These are phyloP conservation scores for Euphydryas editha DNA, from an alignment of 2,888 invertebrate genomes.

Conservation along the genomic window DNA sequence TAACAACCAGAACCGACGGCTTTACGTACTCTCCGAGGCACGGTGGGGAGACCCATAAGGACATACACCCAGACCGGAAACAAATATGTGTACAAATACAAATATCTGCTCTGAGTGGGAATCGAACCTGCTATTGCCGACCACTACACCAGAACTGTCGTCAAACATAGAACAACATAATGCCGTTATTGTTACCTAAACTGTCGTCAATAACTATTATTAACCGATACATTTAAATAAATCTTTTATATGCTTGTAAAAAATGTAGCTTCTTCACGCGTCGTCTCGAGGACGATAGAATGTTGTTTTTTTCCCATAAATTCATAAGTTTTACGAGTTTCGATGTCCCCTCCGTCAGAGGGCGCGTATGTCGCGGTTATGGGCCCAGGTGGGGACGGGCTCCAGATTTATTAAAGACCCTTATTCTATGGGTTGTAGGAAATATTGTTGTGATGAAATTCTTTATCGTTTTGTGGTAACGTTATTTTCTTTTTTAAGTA, in stretches of 20 bases:
- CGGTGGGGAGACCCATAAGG: too few species aligned
- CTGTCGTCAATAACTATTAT: conserved; percentile 21
- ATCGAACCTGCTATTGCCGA: too few species aligned
- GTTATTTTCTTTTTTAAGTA: background rate
- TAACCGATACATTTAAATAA: conserved; percentile 21
- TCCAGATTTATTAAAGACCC: conserved; percentile 31
- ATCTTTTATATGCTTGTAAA: conserved; percentile 17
- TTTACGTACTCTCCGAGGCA: too few species aligned
- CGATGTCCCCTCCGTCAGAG: conserved; percentile 51
- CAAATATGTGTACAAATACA: too few species aligned
- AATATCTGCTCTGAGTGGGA: too few species aligned
- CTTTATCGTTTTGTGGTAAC: background rate
- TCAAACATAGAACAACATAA: background rate
- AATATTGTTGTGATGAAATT: conserved; percentile 31
- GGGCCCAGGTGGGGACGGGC: conserved; percentile 48
- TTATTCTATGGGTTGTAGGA: conserved; percentile 18
- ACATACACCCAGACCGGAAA: too few species aligned
- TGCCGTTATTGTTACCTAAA: conserved; percentile 2
- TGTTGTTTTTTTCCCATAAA: conserved; percentile 68
- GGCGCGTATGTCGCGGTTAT: conserved; percentile 60
- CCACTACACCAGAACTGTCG: too few species aligned
- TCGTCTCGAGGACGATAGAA: conserved; percentile 46
- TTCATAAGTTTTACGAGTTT: conserved; percentile 57
- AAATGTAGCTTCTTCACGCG: conserved; percentile 29
- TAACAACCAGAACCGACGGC: too few species aligned